Conservation (phyloP, 2,888 invertebrate species). For the Polydrusus pterygomalis region DNA sequence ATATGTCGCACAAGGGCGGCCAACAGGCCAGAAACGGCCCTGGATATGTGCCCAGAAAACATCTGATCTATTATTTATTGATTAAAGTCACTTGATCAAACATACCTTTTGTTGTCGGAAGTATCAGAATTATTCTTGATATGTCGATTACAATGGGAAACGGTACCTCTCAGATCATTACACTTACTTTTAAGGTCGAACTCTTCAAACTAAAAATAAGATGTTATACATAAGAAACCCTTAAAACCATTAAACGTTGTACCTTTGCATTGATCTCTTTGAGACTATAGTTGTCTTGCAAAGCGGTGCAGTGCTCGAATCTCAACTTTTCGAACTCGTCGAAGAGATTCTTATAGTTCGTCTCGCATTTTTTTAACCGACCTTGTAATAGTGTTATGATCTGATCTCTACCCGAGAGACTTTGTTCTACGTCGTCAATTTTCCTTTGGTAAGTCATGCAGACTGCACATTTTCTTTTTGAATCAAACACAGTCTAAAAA, state of each 20-base stretch:
- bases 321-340: slow-evolving; percentile 61
- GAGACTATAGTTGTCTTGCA: slow-evolving; percentile 58
- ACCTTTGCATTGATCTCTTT: slow-evolving; percentile 59
- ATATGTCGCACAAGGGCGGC: no score
- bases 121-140: no score
- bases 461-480: slow-evolving; percentile 33
- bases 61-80: no score
- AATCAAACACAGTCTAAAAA: background rate
- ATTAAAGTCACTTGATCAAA: no score
- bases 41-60: no score
- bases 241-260: slow-evolving; percentile 8
- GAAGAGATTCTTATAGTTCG: slow-evolving; percentile 60
- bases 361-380: slow-evolving; percentile 62
- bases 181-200: background rate
- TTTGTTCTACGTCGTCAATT: slow-evolving; percentile 59
- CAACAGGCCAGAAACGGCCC: no score
- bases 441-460: slow-evolving; percentile 46
- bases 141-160: background rate
- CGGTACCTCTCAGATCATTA: background rate
- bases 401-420: slow-evolving; percentile 59
- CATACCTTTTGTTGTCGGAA: background rate
- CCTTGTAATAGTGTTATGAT: slow-evolving; percentile 62
- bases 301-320: slow-evolving; percentile 58
- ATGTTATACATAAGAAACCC: slow-evolving; percentile 17
- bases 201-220: slow-evolving; percentile 31